Evolutionary conservation across 1,140 invertebrate genomes (phyloP).

Genomic region (Drosophila sechellia): DNA sequence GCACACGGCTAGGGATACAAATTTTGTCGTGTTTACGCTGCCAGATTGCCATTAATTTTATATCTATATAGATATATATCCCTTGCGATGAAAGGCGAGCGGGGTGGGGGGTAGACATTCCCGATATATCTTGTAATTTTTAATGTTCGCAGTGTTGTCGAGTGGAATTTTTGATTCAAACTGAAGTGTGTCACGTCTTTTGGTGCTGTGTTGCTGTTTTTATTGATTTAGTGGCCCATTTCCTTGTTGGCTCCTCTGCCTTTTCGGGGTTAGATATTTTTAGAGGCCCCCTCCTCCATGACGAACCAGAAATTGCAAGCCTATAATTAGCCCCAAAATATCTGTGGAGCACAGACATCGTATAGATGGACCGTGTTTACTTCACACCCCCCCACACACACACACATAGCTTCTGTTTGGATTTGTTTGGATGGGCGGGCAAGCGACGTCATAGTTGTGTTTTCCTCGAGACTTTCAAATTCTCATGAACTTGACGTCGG

Average conservation of each 20-base stretch:
- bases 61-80: constrained; percentile 44
- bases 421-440: constrained; percentile 34
- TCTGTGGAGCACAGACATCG: constrained; percentile 35
- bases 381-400: constrained; percentile 25
- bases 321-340: constrained; percentile 36
- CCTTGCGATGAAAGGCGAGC: constrained; percentile 6
- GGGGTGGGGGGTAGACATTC: constrained; percentile 16
- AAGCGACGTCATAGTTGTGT: constrained; percentile 65
- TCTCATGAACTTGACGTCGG: constrained; percentile 75
- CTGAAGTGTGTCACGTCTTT: constrained; percentile 68
- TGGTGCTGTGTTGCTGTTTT: constrained; percentile 27
- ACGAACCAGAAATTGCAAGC: constrained; percentile 69
- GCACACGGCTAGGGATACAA: constrained; percentile 56
- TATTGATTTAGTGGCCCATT: constrained; percentile 60
- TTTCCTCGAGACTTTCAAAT: constrained; percentile 35
- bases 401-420: constrained; percentile 27
- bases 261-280: constrained; percentile 13
- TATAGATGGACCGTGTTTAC: constrained; percentile 65
- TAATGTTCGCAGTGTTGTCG: constrained; percentile 73
- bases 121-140: constrained; percentile 77
- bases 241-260: constrained; percentile 6
- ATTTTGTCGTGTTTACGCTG: constrained; percentile 72
- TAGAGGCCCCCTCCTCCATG: constrained; percentile 33
- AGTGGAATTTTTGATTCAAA: constrained; percentile 30
- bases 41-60: constrained; percentile 77